These are phyloP conservation scores for Rhodinocichla rosea DNA, from an alignment of 2,113 vertebrate genomes.

Conservation along the genomic window DNA sequence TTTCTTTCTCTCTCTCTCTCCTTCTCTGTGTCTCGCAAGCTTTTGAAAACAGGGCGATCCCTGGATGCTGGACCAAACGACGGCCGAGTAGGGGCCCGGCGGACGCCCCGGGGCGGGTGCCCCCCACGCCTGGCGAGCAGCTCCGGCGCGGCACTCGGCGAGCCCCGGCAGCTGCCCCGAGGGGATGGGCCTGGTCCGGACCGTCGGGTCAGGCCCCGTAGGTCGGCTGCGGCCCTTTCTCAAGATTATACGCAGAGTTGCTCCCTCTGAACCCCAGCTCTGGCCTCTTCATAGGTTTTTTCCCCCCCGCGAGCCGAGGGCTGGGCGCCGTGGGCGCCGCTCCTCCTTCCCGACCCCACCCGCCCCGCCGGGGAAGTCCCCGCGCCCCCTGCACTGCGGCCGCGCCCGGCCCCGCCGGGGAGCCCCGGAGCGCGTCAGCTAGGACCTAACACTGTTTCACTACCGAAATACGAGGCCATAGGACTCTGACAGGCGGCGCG, in stretches of 20 bases:
- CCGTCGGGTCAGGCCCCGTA: background rate
- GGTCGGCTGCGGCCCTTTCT: slow-evolving; percentile 50
- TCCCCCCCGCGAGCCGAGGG: slow-evolving; percentile 66
- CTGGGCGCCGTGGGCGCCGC: slow-evolving; percentile 69
- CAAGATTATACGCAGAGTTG: slow-evolving; percentile 81
- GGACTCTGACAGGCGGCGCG: slow-evolving; percentile 75
- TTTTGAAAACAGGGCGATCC: slow-evolving; percentile 71
- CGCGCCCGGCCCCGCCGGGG: slow-evolving; percentile 42
- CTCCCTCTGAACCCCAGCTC: slow-evolving; percentile 48
- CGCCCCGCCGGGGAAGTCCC: slow-evolving; percentile 67
- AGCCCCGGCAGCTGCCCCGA: background rate
- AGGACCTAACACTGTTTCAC: slow-evolving; percentile 98
- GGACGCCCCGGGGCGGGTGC: background rate
- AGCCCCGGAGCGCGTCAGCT: slow-evolving; percentile 75
- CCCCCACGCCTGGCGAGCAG: background rate
- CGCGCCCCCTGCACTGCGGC: slow-evolving; percentile 63
- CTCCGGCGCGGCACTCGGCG: background rate
- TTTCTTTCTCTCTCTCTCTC: background rate
- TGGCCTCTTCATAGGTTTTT: slow-evolving; percentile 77
- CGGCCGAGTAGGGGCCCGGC: background rate
- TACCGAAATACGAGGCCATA: slow-evolving; percentile 84
- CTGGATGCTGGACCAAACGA: slow-evolving; percentile 54
- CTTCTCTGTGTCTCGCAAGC: slow-evolving; percentile 53
- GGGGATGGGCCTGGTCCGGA: background rate
- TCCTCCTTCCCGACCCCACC: slow-evolving; percentile 85